These are phyloP conservation scores for Dicrostonyx torquatus DNA, from an alignment of 2,797 vertebrate genomes.

Conservation along the genomic window DNA sequence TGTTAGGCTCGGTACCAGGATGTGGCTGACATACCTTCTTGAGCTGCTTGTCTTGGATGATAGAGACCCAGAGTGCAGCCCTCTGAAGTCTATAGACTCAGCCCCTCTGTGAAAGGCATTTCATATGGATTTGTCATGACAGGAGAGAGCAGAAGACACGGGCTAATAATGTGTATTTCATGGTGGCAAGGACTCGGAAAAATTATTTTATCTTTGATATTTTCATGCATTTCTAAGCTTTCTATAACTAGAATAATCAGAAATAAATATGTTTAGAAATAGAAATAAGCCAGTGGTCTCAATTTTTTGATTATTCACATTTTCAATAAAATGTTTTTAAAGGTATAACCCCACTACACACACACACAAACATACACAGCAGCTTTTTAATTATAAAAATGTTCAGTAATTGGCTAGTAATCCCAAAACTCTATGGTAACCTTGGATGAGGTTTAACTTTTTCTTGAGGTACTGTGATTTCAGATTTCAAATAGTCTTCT, in stretches of 20 bases:
- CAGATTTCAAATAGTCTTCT: conserved; percentile 43
- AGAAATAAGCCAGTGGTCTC: conserved; percentile 7
- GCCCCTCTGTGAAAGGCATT: not conserved
- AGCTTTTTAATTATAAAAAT: conserved; percentile 33
- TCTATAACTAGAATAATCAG: conserved; percentile 51
- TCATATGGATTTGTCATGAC: not conserved
- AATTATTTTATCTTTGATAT: conserved; percentile 8
- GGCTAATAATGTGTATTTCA: not conserved
- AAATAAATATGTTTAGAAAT: conserved; percentile 51
- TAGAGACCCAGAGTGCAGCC: not conserved
- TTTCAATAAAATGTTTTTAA: conserved; percentile 53
- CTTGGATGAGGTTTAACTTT: not conserved
- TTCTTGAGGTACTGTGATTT: conserved; percentile 31
- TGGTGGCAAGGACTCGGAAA: not conserved
- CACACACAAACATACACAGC: not conserved
- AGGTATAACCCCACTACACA: not conserved
- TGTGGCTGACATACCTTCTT: not conserved
- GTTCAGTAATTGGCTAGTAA: conserved; percentile 15
- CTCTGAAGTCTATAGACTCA: not conserved
- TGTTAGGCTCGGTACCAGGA: not conserved
- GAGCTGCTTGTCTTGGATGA: not conserved
- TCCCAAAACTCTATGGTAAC: not conserved
- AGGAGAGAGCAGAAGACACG: not conserved
- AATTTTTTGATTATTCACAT: not conserved
- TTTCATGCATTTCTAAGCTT: conserved; percentile 55